Evolutionary conservation across 2,888 invertebrate genomes (phyloP), one percentile per base, ranked within the genome.

Genomic region (Caenorhabditis plicata): DNA sequence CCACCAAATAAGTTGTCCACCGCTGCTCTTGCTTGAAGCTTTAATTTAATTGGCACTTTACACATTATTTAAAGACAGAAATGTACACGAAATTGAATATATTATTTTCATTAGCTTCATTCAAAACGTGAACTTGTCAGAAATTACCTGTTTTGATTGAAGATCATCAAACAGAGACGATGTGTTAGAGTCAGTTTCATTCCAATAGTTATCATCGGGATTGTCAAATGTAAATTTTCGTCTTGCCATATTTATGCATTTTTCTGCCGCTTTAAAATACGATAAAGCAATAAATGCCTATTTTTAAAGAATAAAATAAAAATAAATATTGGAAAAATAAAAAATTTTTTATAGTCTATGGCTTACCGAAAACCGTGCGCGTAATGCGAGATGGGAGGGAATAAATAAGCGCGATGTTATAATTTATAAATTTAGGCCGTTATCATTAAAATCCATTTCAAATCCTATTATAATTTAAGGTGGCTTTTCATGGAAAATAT

Each of bases 191-290:
- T 67, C 71, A n/a, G 55, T 58, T 38, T 69, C 68, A 41, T 73
- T 72, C 73, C 73, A 72, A 47, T 71, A 72, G 35, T 71, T 70
- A 47, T 77, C 77, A 44, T 77, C 77, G 1, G 77, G 77, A 38
- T 75, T 63, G 32, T 76, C 75, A 43, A 77, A 77, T 15, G 68
- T 73, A 57, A 77, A 77, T 52, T 74, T 66, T 17, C 68, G 61
- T 20, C 71, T 64, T 9, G 68, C 61, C 74, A 71, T 73, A 20
- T 38, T 43, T 35, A 25, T 25, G 25, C 42, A 48, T 49, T 43
- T 41, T 44, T 49, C 23, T 32, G 38, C 26, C 20, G 31, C 22
- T 42, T 39, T 51, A 23, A 19, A 43, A 33, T 4, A 41, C n/a
- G 17, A 23, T 2, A 7, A 13, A n/a, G n/a, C n/a, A n/a, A n/a